A percentile compares a stretch with the other conserved stretches of the same genome.
Conservation (phyloP, 2,888 invertebrate genomes). For the Tigriopus californicus region DNA sequence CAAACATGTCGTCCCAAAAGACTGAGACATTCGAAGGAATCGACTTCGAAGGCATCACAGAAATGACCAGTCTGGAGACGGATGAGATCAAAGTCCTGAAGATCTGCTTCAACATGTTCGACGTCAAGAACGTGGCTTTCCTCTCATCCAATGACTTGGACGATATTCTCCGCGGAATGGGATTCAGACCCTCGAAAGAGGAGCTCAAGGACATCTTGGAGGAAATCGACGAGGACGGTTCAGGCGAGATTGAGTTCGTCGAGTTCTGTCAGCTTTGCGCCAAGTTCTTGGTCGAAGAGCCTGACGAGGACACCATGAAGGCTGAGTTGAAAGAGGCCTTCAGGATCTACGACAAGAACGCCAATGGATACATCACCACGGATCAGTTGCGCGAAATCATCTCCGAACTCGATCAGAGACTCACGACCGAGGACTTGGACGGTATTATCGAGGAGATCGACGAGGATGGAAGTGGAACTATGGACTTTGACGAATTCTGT, state of each 20-base stretch:
- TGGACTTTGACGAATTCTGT: constrained; percentile 16
- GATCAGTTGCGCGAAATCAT: constrained; percentile 14
- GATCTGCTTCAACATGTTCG: constrained; percentile 15
- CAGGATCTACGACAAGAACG: constrained; percentile 14
- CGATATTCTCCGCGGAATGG: constrained; percentile 15
- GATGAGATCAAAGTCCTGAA: constrained; percentile 15
- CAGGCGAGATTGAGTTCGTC: constrained; percentile 14
- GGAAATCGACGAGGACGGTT: constrained; percentile 15
- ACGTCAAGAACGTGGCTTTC: constrained; percentile 12
- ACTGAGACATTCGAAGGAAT: constrained; percentile 12
- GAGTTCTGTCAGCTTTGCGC: constrained; percentile 16
- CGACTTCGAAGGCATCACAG: constrained; percentile 11
- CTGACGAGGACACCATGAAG: constrained; percentile 16
- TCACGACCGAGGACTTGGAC: constrained; percentile 10
- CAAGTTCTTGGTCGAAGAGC: constrained; percentile 15
- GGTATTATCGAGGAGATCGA: constrained; percentile 15
- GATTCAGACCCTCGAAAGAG: constrained; percentile 12
- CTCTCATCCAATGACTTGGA: constrained; percentile 13
- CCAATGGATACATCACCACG: constrained; percentile 15
- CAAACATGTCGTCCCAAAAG: constrained; percentile 7
- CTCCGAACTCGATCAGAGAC: constrained; percentile 7
- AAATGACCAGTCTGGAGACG: constrained; percentile 7
- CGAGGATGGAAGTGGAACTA: constrained; percentile 14
- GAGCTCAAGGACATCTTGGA: constrained; percentile 15
- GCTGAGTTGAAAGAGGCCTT: constrained; percentile 15